Evolutionary conservation across 1,140 invertebrate genomes (phyloP).

Genomic region (Tetramorium parvispinum): DNA sequence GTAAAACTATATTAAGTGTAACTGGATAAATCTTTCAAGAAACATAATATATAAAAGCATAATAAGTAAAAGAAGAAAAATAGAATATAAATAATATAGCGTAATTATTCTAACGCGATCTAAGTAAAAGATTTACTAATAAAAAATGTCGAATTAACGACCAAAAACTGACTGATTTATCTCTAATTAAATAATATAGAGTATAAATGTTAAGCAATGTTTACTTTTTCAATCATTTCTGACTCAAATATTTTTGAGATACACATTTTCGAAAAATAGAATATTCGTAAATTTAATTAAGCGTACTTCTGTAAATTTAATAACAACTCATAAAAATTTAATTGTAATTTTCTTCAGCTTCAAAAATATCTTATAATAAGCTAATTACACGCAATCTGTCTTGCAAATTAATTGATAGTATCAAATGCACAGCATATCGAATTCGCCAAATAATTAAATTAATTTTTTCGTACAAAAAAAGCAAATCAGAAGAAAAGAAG

Average conservation of each 20-base stretch:
- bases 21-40: not conserved
- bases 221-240: not conserved
- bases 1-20: not conserved
- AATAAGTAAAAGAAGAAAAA: not conserved
- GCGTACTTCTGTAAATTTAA: not conserved
- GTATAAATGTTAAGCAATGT: not conserved
- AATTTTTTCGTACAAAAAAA: constrained; percentile 20
- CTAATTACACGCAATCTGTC: not conserved
- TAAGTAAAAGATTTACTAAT: not conserved
- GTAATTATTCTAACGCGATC: constrained; percentile 5
- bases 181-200: not conserved
- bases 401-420: not conserved
- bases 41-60: not conserved
- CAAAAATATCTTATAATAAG: not conserved
- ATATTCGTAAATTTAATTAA: not conserved
- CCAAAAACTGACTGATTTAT: not conserved
- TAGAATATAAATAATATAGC: not conserved
- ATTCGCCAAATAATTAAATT: constrained; percentile 13
- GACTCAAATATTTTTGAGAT: not conserved
- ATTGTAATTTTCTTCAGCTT: not conserved
- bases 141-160: constrained; percentile 5
- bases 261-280: not conserved
- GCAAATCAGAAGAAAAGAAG: not conserved
- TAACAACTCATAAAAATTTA: not conserved
- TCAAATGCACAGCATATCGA: not conserved